Conservation (phyloP, 1,140 invertebrate species). For the Chrysomallon squamiferum region DNA sequence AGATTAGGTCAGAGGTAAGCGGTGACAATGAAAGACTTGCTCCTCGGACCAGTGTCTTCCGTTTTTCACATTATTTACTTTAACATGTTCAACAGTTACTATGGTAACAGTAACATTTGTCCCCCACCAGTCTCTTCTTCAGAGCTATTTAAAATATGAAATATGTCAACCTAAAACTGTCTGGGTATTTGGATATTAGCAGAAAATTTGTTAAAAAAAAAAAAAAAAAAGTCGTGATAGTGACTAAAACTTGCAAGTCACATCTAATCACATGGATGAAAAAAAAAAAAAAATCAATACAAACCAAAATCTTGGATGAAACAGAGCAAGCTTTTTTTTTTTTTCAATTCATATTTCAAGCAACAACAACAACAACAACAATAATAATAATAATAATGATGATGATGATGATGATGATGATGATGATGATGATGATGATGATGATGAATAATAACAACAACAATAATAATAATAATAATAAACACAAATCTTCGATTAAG, state of each 20-base stretch:
- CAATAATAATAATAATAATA: background rate
- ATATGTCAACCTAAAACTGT: too few species aligned
- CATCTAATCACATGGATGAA: background rate
- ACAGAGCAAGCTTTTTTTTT: background rate
- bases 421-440: slow-evolving; percentile 3
- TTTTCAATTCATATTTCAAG: background rate
- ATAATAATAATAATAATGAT: slow-evolving; percentile 3
- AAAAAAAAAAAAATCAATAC: background rate
- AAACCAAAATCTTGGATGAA: background rate
- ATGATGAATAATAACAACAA: background rate
- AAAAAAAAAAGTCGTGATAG: background rate
- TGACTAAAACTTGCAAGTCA: background rate
- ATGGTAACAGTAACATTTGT: too few species aligned
- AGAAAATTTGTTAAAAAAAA: too few species aligned
- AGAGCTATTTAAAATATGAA: too few species aligned
- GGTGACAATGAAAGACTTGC: too few species aligned
- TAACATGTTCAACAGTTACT: too few species aligned
- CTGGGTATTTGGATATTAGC: too few species aligned
- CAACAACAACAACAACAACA: background rate
- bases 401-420: slow-evolving; percentile 4
- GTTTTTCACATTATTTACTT: too few species aligned
- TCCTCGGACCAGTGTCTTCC: too few species aligned
- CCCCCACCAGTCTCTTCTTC: too few species aligned
- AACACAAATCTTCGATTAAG: background rate
- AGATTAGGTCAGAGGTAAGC: too few species aligned